Conservation (phyloP, 2,888 invertebrate species). For the Drosophila conformis region DNA sequence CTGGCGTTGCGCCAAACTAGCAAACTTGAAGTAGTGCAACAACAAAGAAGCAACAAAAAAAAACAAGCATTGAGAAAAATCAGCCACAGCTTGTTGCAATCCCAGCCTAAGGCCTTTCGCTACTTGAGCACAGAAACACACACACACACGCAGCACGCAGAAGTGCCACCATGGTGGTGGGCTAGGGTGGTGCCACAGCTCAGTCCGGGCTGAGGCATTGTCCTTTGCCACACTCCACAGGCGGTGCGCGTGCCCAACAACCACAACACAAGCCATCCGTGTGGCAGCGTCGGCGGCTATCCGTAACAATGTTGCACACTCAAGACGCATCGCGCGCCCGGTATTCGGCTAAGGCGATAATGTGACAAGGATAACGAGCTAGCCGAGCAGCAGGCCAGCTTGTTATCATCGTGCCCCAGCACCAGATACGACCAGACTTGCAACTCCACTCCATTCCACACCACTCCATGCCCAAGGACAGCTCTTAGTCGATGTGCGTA, state of each 20-base stretch:
- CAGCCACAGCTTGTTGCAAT: conserved; percentile 55
- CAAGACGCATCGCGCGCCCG: conserved; percentile 70
- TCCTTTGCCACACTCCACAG: conserved; percentile 63
- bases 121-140: conserved; percentile 70
- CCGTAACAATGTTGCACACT: conserved; percentile 77
- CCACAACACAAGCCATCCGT: conserved; percentile 28
- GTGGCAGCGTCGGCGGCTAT: conserved; percentile 48
- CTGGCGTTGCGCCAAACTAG: conserved; percentile 73
- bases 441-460: not conserved
- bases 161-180: conserved; percentile 22
- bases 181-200: conserved; percentile 6
- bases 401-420: conserved; percentile 64
- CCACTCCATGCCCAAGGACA: not conserved
- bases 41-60: conserved; percentile 12
- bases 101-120: conserved; percentile 73
- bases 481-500: conserved; percentile 59
- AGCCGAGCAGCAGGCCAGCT: conserved; percentile 43
- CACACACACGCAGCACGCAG: conserved; percentile 13
- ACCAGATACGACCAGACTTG: conserved; percentile 13
- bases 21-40: conserved; percentile 59
- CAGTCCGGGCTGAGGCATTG: conserved; percentile 43
- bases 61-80: conserved; percentile 41
- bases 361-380: conserved; percentile 81
- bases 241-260: conserved; percentile 74
- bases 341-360: conserved; percentile 77